Percentiles rank a stretch among this genome's conserved stretches.
Evolutionary conservation across 35 echinoderm and acorn worm genomes (phyloP).

Genomic region (Chiridota heheva): DNA sequence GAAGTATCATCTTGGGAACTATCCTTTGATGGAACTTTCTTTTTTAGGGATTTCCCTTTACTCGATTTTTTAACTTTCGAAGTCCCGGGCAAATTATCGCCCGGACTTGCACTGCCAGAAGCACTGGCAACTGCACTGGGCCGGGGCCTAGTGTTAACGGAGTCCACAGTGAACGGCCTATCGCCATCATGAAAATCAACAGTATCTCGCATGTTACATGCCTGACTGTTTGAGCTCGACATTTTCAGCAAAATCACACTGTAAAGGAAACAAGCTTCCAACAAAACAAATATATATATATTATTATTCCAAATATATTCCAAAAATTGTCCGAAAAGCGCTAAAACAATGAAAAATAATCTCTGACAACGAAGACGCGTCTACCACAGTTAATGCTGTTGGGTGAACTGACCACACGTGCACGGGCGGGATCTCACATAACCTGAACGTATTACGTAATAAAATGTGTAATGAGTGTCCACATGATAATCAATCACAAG

Average conservation of each 20-base stretch:
- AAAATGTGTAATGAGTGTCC: too few species aligned
- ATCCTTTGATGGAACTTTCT: too few species aligned
- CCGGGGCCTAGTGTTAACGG: too few species aligned
- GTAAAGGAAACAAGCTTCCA: not conserved
- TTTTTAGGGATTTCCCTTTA: too few species aligned
- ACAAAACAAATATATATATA: not conserved
- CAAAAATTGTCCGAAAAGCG: not conserved
- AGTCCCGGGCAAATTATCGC: too few species aligned
- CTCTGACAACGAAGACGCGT: not conserved
- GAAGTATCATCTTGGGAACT: constrained; percentile 2
- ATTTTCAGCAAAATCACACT: not conserved
- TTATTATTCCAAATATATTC: constrained; percentile 12
- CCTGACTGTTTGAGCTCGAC: not conserved
- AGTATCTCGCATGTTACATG: too few species aligned
- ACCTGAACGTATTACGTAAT: constrained; percentile 19
- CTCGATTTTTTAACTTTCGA: too few species aligned
- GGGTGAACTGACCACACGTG: constrained; percentile 4
- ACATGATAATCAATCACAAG: too few species aligned
- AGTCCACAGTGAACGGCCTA: too few species aligned
- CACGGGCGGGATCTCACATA: constrained; percentile 10
- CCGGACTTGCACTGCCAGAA: too few species aligned
- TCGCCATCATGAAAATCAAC: too few species aligned
- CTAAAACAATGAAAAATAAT: not conserved
- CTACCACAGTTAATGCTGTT: not conserved
- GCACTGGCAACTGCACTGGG: too few species aligned